Conservation (phyloP, 2,113 vertebrate genomes). For the Gasterosteus aculeatus region DNA sequence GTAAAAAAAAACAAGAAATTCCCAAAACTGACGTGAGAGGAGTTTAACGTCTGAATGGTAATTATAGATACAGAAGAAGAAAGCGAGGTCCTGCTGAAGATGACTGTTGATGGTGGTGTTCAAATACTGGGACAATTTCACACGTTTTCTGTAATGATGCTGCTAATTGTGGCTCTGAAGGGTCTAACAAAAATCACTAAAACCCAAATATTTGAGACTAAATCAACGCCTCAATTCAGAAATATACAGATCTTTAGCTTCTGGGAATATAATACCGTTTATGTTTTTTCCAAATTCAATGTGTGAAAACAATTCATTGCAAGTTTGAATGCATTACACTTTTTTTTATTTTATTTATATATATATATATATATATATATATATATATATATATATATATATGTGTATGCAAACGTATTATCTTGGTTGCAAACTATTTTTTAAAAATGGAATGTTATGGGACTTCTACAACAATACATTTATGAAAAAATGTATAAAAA, state of each 20-base stretch:
- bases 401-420: not conserved
- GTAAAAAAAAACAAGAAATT: not conserved
- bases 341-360: too few species aligned
- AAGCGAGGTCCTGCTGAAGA: not conserved
- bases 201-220: not conserved
- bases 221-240: too few species aligned
- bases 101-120: not conserved
- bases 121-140: not conserved
- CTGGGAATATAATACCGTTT: not conserved
- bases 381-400: too few species aligned
- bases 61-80: not conserved
- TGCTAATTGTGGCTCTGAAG: not conserved
- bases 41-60: constrained; percentile 5
- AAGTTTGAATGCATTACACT: too few species aligned
- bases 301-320: not conserved
- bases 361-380: too few species aligned
- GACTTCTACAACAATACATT: too few species aligned
- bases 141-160: not conserved
- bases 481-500: too few species aligned
- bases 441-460: not conserved
- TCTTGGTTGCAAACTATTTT: not conserved
- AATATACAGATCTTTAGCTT: too few species aligned
- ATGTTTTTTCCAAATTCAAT: not conserved
- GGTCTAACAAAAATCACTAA: not conserved
- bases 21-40: constrained; percentile 7